phyloP scores from a whole-genome alignment of 2,113 vertebrate genomes.

The Martes martes region DNA sequence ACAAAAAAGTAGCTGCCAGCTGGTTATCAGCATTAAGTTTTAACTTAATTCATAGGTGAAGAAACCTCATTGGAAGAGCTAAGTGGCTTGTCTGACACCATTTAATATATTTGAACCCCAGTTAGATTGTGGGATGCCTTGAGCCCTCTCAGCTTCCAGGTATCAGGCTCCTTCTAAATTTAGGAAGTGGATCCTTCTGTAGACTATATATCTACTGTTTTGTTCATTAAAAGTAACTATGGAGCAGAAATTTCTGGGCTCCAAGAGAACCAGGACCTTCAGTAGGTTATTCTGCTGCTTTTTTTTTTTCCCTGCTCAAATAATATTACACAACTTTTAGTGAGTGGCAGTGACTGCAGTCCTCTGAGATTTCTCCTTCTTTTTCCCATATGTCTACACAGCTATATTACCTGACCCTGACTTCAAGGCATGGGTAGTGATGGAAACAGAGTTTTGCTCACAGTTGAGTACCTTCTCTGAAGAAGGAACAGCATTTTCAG shows the following conservation, averaged over 20 bases:
- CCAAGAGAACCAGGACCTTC: background rate
- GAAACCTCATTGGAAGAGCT: background rate
- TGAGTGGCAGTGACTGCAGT: background rate
- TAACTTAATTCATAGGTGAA: background rate
- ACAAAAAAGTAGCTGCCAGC: background rate
- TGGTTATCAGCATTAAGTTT: background rate
- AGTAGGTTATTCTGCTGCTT: background rate
- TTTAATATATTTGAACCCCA: background rate
- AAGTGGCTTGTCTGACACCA: background rate
- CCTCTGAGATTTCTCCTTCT: background rate
- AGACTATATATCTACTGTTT: background rate
- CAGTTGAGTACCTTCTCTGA: background rate
- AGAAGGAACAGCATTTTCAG: accelerated
- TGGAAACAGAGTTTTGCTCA: background rate
- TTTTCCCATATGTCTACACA: background rate
- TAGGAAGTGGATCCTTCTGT: background rate
- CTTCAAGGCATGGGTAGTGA: background rate
- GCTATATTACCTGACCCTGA: background rate
- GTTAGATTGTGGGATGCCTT: accelerated
- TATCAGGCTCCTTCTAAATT: background rate
- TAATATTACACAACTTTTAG: background rate
- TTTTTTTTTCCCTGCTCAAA: background rate
- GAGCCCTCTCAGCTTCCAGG: background rate
- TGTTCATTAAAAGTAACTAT: background rate
- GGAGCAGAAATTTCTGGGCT: background rate